phyloP scores from a whole-genome alignment of 2,113 vertebrate species.

The Eurypyga helias region DNA sequence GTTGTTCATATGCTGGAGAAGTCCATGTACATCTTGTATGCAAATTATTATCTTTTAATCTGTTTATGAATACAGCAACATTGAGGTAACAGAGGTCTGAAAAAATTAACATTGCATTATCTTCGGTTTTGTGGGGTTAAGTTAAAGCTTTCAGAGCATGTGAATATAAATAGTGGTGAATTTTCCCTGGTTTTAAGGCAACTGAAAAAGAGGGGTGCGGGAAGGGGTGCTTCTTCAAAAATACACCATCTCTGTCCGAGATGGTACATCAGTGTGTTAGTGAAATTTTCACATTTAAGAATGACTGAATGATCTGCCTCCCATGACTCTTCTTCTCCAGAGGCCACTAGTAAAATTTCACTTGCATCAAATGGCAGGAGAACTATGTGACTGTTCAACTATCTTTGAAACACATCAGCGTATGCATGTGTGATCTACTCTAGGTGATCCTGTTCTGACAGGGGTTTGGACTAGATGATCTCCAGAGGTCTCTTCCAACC shows the following conservation, averaged over 20 bases:
- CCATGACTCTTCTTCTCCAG: neutral
- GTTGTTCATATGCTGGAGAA: constrained; percentile 36
- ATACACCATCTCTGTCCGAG: neutral
- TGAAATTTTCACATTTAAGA: neutral
- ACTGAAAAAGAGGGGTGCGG: accelerated
- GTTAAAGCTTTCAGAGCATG: constrained; percentile 7
- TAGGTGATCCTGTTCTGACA: no score
- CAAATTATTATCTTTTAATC: constrained; percentile 62
- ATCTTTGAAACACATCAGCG: neutral
- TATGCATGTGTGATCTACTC: neutral
- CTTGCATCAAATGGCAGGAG: neutral
- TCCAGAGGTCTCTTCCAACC: no score
- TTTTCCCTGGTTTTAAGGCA: neutral
- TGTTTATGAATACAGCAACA: constrained; percentile 47
- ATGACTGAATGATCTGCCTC: neutral
- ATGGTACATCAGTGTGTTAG: accelerated
- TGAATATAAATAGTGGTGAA: neutral
- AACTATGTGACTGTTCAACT: neutral
- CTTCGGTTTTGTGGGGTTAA: neutral
- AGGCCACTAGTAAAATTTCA: neutral
- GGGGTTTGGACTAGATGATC: no score
- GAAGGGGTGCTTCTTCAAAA: neutral
- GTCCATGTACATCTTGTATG: constrained; percentile 41
- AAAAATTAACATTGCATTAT: constrained; percentile 62
- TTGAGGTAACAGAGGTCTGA: constrained; percentile 49